Evolutionary conservation across 2,797 vertebrate species (phyloP).

Genomic region (Cichlasoma orientale): DNA sequence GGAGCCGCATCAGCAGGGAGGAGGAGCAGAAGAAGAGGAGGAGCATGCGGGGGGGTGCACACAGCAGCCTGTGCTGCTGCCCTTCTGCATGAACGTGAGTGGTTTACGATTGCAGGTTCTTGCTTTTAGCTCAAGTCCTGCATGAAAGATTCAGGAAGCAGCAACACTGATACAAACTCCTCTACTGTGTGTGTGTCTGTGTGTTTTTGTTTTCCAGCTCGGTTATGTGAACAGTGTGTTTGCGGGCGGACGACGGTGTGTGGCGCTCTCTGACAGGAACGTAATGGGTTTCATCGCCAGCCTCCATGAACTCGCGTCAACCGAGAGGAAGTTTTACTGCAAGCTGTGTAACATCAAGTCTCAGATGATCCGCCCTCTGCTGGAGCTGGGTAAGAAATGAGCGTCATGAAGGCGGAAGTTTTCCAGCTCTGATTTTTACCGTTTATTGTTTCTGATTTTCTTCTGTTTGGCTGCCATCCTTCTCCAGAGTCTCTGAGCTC

Average conservation of each 20-base stretch:
- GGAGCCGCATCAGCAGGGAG: constrained; percentile 20
- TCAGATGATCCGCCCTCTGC: constrained; percentile 89
- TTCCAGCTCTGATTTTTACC: background rate
- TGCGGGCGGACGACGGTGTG: constrained; percentile 85
- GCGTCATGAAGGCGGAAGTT: background rate
- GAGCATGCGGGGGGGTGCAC: constrained; percentile 69
- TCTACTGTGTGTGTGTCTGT: background rate
- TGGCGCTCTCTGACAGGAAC: constrained; percentile 88
- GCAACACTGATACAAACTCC: background rate
- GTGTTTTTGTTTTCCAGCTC: constrained; percentile 76
- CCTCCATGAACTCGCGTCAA: constrained; percentile 92
- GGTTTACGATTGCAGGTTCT: background rate
- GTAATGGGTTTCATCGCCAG: constrained; percentile 93
- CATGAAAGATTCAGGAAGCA: too few species aligned
- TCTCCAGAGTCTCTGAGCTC: constrained; percentile 86
- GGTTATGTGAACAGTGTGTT: constrained; percentile 91
- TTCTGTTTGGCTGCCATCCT: background rate
- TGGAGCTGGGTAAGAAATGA: constrained; percentile 82
- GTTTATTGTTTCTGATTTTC: background rate
- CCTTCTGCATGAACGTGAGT: constrained; percentile 90
- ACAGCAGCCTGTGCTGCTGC: constrained; percentile 85
- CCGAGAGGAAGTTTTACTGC: constrained; percentile 92
- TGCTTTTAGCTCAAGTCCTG: background rate
- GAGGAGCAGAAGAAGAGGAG: constrained; percentile 66
- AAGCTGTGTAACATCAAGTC: constrained; percentile 89